Base-by-base conservation (phyloP, 1,140 invertebrate species). In the Psix sp. region DNA sequence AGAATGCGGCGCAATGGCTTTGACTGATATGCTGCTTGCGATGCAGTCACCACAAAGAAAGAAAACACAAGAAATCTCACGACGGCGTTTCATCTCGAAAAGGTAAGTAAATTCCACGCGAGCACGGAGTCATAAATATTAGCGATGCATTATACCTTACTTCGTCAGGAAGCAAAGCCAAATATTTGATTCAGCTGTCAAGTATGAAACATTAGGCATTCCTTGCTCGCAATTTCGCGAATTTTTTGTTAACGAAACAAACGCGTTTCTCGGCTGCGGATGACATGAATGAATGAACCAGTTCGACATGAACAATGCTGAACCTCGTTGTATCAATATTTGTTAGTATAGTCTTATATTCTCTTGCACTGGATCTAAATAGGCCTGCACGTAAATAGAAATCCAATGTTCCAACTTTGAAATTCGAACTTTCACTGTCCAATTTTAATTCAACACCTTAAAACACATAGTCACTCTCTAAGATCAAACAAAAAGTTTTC, bases 401-500 rank as follows among this genome's bases (percentile, higher is more conserved):
- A 57, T 46, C 42, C 35, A n/a, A n/a, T n/a, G n/a, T n/a, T n/a
- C n/a, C n/a, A n/a, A n/a, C n/a, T n/a, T n/a, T n/a, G n/a, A n/a
- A n/a, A n/a, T n/a, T n/a, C n/a, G n/a, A n/a, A 36, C 45, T 54
- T 52, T 63, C 11, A 31, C 26, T 52, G 31, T 45, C 21, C 26
- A 46, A 45, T 45, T 21, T 67, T 51, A 21, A 51, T 57, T 57
- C 49, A 51, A 43, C 52, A 29, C 42, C 35, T 40, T 42, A 56
- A 62, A 56, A 48, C 36, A 26, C 18, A 24, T 35, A 65, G 56
- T 56, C 49, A 15, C 51, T 59, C 45, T 59, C 51, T 43, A 57
- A 68, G 31, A 52, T 68, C 52, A 57, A 68, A 59, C 38, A 59
- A 21, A 68, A 59, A 68, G 13, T 68, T 42, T 60, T 68, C 46